These are phyloP conservation scores for Epizoanthus stellaris DNA, from an alignment of 92 coral and sea anemone genomes.

Conservation along the genomic window DNA sequence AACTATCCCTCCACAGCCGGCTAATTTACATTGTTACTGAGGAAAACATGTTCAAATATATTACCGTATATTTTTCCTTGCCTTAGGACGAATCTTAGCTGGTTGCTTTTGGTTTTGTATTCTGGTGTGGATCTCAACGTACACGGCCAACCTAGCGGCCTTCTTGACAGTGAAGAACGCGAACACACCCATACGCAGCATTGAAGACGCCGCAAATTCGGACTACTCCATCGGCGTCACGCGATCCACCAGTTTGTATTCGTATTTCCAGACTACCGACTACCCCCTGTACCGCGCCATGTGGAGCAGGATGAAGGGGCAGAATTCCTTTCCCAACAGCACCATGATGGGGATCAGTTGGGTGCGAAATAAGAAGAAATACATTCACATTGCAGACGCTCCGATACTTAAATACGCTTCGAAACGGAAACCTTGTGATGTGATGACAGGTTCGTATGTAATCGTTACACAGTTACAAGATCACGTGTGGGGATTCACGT, in stretches of 20 bases:
- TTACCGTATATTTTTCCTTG: no score
- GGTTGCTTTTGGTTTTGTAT: conserved; percentile 79
- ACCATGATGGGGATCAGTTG: conserved; percentile 56
- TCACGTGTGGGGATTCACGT: no score
- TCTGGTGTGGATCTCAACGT: conserved; percentile 68
- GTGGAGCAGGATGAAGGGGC: conserved; percentile 56
- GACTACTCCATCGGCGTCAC: conserved; percentile 62
- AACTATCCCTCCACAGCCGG: no score
- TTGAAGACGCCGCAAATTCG: conserved; percentile 60
- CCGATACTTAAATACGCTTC: conserved; percentile 65
- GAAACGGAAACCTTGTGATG: conserved; percentile 62
- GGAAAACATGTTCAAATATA: no score
- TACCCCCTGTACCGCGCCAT: conserved; percentile 56
- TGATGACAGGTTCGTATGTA: conserved; percentile 51
- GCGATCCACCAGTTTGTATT: conserved; percentile 45
- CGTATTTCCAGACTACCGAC: conserved; percentile 57
- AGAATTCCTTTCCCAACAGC: conserved; percentile 47
- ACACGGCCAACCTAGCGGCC: conserved; percentile 80
- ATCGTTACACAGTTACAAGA: no score
- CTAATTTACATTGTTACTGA: no score
- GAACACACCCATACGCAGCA: conserved; percentile 20
- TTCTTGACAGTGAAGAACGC: conserved; percentile 53
- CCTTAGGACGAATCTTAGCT: conserved; percentile 65
- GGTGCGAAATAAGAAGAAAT: conserved; percentile 55
- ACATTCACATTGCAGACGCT: conserved; percentile 63